A percentile compares a stretch with the other conserved stretches of the same genome.
Evolutionary conservation across 2,888 invertebrate genomes (phyloP).

Genomic region (Venustoraphidia nigricollis): DNA sequence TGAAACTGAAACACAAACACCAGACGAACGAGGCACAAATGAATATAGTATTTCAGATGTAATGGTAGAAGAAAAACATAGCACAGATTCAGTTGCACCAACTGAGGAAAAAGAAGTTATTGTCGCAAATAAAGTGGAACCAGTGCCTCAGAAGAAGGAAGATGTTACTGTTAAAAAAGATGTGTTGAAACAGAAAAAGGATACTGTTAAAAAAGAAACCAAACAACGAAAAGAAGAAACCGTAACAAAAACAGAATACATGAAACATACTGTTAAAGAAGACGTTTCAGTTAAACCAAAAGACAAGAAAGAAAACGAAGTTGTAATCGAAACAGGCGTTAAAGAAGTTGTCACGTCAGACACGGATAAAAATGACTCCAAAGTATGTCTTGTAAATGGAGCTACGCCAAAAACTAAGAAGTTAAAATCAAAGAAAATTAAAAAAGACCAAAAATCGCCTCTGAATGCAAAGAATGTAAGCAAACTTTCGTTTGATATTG

Average conservation of each 20-base stretch:
- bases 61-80: conserved; percentile 5
- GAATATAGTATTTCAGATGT: background rate
- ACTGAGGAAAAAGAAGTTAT: background rate
- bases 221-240: conserved; percentile 8
- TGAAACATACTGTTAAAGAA: conserved; percentile 2
- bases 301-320: conserved; percentile 12
- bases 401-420: too few species aligned
- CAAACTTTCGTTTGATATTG: background rate
- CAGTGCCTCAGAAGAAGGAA: too few species aligned
- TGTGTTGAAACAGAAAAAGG: background rate
- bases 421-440: too few species aligned
- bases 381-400: too few species aligned
- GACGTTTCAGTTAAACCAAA: conserved; percentile 1
- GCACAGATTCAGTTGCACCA: conserved; percentile 3
- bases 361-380: too few species aligned
- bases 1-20: background rate
- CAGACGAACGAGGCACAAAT: background rate
- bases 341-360: conserved; percentile 6
- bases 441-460: too few species aligned
- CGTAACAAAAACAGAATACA: conserved; percentile 5
- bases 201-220: background rate
- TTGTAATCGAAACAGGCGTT: background rate
- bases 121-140: conserved; percentile 2
- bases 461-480: too few species aligned
- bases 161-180: background rate